phyloP scores from a whole-genome alignment of 2,797 vertebrate species.

The Bradypodion pumilum region DNA sequence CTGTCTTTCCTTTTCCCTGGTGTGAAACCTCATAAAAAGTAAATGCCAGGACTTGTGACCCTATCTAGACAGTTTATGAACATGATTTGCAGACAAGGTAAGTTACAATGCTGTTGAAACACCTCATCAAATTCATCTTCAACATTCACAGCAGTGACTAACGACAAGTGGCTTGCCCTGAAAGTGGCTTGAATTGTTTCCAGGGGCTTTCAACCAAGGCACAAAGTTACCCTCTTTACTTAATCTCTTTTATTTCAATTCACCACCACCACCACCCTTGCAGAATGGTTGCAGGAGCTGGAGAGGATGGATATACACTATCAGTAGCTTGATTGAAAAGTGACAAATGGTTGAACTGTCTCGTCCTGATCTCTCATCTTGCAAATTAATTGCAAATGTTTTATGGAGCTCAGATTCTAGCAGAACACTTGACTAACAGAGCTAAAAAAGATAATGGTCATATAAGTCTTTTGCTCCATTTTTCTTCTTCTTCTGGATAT shows the following conservation, averaged over 20 bases:
- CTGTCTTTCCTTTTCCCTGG: constrained; percentile 41
- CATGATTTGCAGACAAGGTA: constrained; percentile 44
- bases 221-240: constrained; percentile 47
- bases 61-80: constrained; percentile 53
- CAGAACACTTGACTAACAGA: not conserved
- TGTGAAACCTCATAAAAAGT: constrained; percentile 57
- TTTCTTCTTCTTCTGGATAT: not conserved
- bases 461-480: not conserved
- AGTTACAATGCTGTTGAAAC: constrained; percentile 54
- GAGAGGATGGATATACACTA: fast-evolving
- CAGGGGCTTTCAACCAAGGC: constrained; percentile 36
- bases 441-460: constrained; percentile 7
- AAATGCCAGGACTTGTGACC: constrained; percentile 51
- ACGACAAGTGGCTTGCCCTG: constrained; percentile 47
- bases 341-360: not conserved
- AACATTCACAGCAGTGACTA: constrained; percentile 46
- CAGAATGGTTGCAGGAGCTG: not conserved
- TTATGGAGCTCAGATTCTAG: not conserved
- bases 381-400: not conserved
- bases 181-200: constrained; percentile 40
- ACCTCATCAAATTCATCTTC: constrained; percentile 65
- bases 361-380: not conserved
- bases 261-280: not conserved
- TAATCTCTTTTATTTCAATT: constrained; percentile 36
- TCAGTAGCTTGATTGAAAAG: not conserved